These are phyloP conservation scores for Venustaconcha ellipsiformis DNA, from an alignment of 1,140 invertebrate genomes.

Conservation along the genomic window DNA sequence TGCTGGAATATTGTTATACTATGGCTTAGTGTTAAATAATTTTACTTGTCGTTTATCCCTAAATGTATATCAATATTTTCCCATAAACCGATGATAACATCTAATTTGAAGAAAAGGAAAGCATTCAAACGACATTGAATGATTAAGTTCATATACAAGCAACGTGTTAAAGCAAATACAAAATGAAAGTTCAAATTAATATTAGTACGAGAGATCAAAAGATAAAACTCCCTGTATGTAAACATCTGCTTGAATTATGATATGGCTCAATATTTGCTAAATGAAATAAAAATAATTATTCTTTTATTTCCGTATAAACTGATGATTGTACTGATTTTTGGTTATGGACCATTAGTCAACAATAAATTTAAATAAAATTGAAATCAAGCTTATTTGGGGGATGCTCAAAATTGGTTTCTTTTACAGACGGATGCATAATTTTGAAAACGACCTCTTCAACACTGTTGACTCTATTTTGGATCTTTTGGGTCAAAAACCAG, in stretches of 20 bases:
- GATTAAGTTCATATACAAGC: too few species aligned
- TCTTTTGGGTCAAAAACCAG: slow-evolving; percentile 63
- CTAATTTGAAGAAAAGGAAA: too few species aligned
- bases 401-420: slow-evolving; percentile 16
- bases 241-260: neutral
- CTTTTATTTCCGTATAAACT: neutral
- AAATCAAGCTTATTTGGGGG: neutral
- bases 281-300: neutral
- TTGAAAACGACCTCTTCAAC: slow-evolving; percentile 63
- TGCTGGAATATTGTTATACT: neutral
- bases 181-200: too few species aligned
- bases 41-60: too few species aligned
- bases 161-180: too few species aligned
- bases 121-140: too few species aligned
- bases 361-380: neutral
- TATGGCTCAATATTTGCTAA: neutral
- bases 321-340: too few species aligned
- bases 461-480: slow-evolving; percentile 65
- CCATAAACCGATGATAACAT: too few species aligned
- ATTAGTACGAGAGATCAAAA: too few species aligned
- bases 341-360: neutral
- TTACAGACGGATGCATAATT: slow-evolving; percentile 65
- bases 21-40: neutral
- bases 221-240: too few species aligned
- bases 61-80: too few species aligned